phyloP scores from a whole-genome alignment of 2,113 vertebrate genomes.

The Crypturellus undulatus region DNA sequence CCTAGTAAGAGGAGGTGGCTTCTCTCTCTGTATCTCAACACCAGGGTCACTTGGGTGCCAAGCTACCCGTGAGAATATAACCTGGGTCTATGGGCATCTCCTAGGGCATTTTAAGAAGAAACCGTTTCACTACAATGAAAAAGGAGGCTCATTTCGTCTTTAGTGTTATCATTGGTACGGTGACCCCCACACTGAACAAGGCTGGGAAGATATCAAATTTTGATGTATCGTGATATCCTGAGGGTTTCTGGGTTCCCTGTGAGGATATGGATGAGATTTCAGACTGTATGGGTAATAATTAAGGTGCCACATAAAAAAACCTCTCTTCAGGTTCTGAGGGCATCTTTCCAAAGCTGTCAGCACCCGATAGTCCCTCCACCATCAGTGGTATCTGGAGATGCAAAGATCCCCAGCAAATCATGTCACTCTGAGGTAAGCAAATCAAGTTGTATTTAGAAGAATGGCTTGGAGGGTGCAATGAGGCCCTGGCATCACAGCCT shows the following conservation, averaged over 20 bases:
- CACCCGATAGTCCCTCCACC: not conserved
- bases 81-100: not conserved
- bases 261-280: not conserved
- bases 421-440: not conserved
- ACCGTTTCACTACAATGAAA: not conserved
- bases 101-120: not conserved
- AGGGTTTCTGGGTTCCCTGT: not conserved
- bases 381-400: not conserved
- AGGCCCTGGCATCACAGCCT: not conserved
- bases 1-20: not conserved
- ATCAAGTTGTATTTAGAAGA: not conserved
- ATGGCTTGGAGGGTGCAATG: not conserved
- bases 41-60: not conserved
- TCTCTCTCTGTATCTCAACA: not conserved
- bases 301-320: not conserved
- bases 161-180: not conserved
- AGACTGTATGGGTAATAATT: not conserved
- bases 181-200: not conserved
- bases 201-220: not conserved
- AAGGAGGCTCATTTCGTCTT: not conserved
- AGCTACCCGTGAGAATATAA: not conserved
- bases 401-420: not conserved
- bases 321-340: not conserved
- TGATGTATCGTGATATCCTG: not conserved
- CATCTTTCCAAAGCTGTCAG: not conserved